Conservation (phyloP, 2,888 invertebrate species). For the Xanthostigma xanthostigma region DNA sequence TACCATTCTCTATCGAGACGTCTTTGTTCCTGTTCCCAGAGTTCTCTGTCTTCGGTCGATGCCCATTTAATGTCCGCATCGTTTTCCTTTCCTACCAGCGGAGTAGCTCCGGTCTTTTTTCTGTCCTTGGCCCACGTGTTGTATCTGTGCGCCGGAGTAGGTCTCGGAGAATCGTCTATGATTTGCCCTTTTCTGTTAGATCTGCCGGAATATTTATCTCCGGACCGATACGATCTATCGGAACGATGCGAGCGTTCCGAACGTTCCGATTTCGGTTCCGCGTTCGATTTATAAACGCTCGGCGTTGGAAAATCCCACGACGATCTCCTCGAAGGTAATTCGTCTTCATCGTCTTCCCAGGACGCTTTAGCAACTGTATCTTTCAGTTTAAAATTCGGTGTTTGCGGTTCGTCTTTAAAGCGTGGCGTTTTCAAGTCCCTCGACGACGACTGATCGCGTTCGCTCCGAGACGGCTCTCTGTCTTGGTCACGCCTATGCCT, state of each 20-base stretch:
- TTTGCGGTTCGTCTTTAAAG: slow-evolving; percentile 74
- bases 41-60: slow-evolving; percentile 54
- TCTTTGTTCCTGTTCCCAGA: slow-evolving; percentile 85
- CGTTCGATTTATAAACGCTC: slow-evolving; percentile 29
- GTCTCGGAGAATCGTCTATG: slow-evolving; percentile 57
- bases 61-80: slow-evolving; percentile 44
- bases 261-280: slow-evolving; percentile 14
- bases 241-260: slow-evolving; percentile 1
- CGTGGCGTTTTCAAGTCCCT: slow-evolving; percentile 32
- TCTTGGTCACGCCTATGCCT: slow-evolving; percentile 22
- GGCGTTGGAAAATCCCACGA: slow-evolving; percentile 93
- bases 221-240: neutral
- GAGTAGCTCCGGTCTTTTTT: slow-evolving; percentile 49
- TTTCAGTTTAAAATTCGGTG: slow-evolving; percentile 52
- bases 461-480: slow-evolving; percentile 17
- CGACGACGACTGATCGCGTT: slow-evolving; percentile 9
- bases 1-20: slow-evolving; percentile 95
- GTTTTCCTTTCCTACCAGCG: slow-evolving; percentile 30
- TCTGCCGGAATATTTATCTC: slow-evolving; percentile 9
- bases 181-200: slow-evolving; percentile 25
- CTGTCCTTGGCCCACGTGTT: slow-evolving; percentile 63
- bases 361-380: slow-evolving; percentile 50
- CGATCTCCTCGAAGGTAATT: slow-evolving; percentile 46
- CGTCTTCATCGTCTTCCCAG: slow-evolving; percentile 69
- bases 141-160: slow-evolving; percentile 78